phyloP scores from a whole-genome alignment of 2,113 vertebrate species.

The Rutilus rutilus region DNA sequence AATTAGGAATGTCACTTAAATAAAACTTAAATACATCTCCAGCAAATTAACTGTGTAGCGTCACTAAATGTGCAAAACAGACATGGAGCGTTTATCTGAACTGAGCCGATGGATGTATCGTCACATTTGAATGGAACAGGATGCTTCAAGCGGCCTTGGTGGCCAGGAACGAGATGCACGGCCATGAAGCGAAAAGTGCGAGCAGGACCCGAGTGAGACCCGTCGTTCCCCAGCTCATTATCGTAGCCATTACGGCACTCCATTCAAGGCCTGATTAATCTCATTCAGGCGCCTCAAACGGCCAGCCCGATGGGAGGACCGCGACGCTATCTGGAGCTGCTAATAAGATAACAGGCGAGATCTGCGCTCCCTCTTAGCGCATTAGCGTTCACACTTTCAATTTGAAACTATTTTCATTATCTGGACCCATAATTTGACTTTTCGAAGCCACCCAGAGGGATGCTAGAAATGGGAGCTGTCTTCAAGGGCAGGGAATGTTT shows the following conservation, averaged over 20 bases:
- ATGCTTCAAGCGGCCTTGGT: background rate
- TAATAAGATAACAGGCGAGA: conserved; percentile 79
- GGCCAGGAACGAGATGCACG: conserved; percentile 36
- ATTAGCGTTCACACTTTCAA: conserved; percentile 79
- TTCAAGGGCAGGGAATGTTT: conserved; percentile 75
- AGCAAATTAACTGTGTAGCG: background rate
- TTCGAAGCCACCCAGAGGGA: conserved; percentile 71
- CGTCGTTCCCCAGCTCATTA: conserved; percentile 71
- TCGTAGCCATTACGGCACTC: conserved; percentile 67
- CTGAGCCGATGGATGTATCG: background rate
- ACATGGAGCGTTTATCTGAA: background rate
- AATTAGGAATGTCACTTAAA: conserved; percentile 48
- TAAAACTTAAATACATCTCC: conserved; percentile 34
- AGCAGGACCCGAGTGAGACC: conserved; percentile 58
- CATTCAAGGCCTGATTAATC: conserved; percentile 76
- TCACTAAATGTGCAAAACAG: conserved; percentile 5
- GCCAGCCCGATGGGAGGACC: conserved; percentile 70
- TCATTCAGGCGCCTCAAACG: conserved; percentile 70
- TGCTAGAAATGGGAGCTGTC: conserved; percentile 69
- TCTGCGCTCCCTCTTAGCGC: conserved; percentile 74
- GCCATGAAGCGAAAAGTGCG: conserved; percentile 63
- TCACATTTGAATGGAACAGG: conserved; percentile 17
- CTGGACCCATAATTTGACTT: conserved; percentile 75
- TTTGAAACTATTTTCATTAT: conserved; percentile 82
- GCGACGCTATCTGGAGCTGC: conserved; percentile 72